Base-by-base conservation (phyloP, 2,113 vertebrate species). In the Elachura formosa region DNA sequence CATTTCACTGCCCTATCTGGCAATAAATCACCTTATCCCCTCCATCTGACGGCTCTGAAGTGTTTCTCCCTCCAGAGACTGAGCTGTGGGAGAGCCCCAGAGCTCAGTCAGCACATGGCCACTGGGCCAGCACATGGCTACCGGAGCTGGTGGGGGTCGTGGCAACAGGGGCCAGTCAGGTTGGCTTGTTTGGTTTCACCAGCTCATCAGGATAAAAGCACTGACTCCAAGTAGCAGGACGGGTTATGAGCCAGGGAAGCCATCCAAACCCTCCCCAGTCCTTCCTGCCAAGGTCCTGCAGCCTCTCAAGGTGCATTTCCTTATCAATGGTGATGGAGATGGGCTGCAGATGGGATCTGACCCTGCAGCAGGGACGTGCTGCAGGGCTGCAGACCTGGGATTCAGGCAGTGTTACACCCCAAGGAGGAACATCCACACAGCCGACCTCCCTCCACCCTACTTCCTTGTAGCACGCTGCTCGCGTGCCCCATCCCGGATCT, bases 241-340 rank as follows among this genome's bases (percentile, higher is more conserved):
- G 79, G 67, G 54, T 74, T 81, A 56, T 58, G 9, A 89, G 43
- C 63, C 69, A 87, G 87, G 84, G 52, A 94, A 96, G 43, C 43
- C 52, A 89, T 69, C 84, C 87, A 94, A 86, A 56, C 11, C 59
- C 38, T 64, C 36, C 46, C 45, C 11, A 8, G 24, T 63, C 62
- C 41, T 86, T 63, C 67, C 54, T 49, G 59, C 83, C 80, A n/a
- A 83, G 79, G 79, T 77, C 64, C 87, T 84, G 59, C 80, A 84
- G 77, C 46, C 64, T 12, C 8, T 26, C 36, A 51, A 83, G 0
- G 2, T 52, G 48, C 49, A 54, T 64, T 76, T 83, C 84, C 45
- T 62, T 76, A 76, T 55, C 71, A 62, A 5, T 48, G 40, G 34
- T 25, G 31, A 83, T 62, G 40, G 54, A 51, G 34, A 62, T 16